Base-by-base conservation (phyloP, 2,797 vertebrate genomes). In the Catharus ustulatus region DNA sequence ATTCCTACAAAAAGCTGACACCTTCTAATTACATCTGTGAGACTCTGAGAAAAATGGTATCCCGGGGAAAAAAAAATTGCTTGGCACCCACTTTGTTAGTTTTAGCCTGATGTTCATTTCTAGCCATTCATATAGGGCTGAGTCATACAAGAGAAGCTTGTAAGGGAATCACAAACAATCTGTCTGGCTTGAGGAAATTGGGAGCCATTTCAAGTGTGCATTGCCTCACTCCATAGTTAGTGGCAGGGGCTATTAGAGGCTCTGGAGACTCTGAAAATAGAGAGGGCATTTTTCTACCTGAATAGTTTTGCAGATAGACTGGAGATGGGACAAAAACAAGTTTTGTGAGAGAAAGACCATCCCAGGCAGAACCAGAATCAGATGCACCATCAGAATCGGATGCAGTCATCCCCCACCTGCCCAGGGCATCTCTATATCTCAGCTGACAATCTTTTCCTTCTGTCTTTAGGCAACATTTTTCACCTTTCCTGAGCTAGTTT, bases 401-500 rank as follows among this genome's bases (percentile, higher is more conserved):
- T 71, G 34, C 48, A 95, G 77, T 89, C 92, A 91, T 89, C 61
- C 59, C 49, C 95, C 27, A 54, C 68, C 77, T 90, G 92, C 92
- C 78, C 77, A 93, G 81, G 59, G 94, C 93, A 95, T 76, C 92
- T 95, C 63, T 79, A 83, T 89, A 96, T 96, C 95, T 95, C 86
- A 77, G 52, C 68, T 90, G 67, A 95, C 93, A 95, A 95, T 92
- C 90, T 95, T 95, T 90, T 93, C 78, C 88, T 93, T 90, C 81
- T 95, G 86, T 96, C 94, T 96, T 95, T 57, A 95, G 92, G 95
- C 92, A 95, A 95, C 81, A 93, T 94, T 96, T 97, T 96, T 96
- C 84, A 87, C 88, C 94, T 93, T 92, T 12, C 2, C 90, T 90
- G 93, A 90, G 90, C 45, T 79, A 90, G 92, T 81, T 89, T 73